Evolutionary conservation across 2,888 invertebrate species (phyloP), one percentile per base, ranked within the genome.

Genomic region (Parnassius mnemosyne): DNA sequence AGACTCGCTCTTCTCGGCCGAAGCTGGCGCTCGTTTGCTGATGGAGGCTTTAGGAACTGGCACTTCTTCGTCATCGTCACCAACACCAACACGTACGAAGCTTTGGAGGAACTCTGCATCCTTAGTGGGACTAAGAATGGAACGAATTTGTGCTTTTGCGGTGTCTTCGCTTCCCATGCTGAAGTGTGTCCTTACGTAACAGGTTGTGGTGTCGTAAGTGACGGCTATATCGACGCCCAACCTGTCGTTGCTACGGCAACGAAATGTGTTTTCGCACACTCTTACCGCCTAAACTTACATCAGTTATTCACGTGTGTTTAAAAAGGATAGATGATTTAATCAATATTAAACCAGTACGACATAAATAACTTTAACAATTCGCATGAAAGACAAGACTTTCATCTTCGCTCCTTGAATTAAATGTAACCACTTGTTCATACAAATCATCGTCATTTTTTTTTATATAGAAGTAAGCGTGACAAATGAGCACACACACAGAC

Each of bases 101-200:
- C 96, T 96, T 85, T 96, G 96, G 16, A 97, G 81, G 71, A 96
- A 93, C 78, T 96, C 96, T 12, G 94, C 94, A 70, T 95, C 94
- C 75, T 94, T 93, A 53, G 94, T 93, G 43, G 94, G 92, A 60
- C 94, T 94, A n/a, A 95, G 85, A 57, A 95, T 94, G 65, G 93
- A 93, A 55, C 92, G 92, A 49, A 92, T 89, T 69, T 92, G 92
- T 34, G 88, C 88, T 75, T 86, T 87, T 16, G 86, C 92, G 65
- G 81, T 84, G 56, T 88, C 88, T 65, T 81, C 78, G 65, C 68
- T 81, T 58, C 85, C 84, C 79, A 85, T 84, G 60, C 64, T 63
- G 53, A 44, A 25, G 56, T 47, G 54, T 64, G 53, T 59, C 46
- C 74, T 89, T 85, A 86, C 71, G 81, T 84, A 89, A 89, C 67